Evolutionary conservation across 92 coral and sea anemone genomes (phyloP), one percentile per base, ranked within the genome.

Genomic region (Palythoa caribaeorum): DNA sequence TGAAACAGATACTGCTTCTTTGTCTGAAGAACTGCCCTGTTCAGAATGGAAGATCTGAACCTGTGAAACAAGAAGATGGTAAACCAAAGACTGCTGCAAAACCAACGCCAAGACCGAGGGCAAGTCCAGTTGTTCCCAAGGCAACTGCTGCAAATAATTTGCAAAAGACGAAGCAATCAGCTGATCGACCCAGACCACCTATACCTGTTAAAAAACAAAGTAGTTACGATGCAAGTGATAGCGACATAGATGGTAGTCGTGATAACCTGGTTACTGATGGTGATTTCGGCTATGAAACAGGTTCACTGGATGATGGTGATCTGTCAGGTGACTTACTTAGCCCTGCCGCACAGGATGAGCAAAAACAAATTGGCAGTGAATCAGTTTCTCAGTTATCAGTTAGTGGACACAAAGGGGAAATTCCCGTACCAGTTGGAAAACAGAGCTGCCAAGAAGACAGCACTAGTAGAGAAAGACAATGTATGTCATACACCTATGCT

Each of bases 241-340:
- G 98, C 83, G 98, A 95, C 88, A 87, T 94, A 3, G 92, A 89
- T 75, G 96, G 94, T 20, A 94, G 96, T 60, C 84, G 79, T 36
- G 98, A 92, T 20, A 89, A 92, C 83, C 63, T 95, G 80, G 92
- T 91, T 73, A 88, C 90, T 54, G 96, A 95, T 63, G 96, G 95
- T 68, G 98, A 94, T 38, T 83, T 89, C 79, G 98, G 98, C 28
- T 95, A 95, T 36, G 98, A 93, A 83, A 93, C 98, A 48, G 98
- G 96, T 0, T 93, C 98, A 9, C 90, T 90, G 76, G 98, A 94
- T 79, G 98, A 93, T 60, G 91, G 95, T 89, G 98, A 94, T 83
- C 91, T 88, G 28, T 94, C 98, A 0, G 90, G 94, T 70, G 98
- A 94, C 44, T 90, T 90, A 53, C 84, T 79, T n/a, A 94, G 98